Evolutionary conservation across 2,888 invertebrate species (phyloP).

Genomic region (Sympetrum striolatum): DNA sequence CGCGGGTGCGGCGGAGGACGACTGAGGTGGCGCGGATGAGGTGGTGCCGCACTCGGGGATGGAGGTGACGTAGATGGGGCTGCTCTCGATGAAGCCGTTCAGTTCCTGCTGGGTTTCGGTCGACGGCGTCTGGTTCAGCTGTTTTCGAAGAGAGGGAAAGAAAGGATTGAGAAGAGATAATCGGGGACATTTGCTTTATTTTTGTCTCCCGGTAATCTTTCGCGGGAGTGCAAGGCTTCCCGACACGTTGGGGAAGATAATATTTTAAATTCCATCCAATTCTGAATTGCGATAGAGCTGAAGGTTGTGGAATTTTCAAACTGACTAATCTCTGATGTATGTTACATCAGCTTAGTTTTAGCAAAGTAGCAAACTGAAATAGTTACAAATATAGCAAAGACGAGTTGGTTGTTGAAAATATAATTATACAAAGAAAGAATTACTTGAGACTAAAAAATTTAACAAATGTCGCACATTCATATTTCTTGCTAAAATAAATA

Average conservation of each 20-base stretch:
- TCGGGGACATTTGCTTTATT: not conserved
- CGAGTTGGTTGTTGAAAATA: no score
- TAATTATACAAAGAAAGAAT: no score
- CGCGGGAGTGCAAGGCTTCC: not conserved
- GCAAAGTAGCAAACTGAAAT: no score
- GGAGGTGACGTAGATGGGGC: conserved; percentile 84
- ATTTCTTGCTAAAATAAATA: no score
- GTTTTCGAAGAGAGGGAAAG: conserved; percentile 55
- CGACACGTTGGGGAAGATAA: not conserved
- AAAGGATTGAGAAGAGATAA: not conserved
- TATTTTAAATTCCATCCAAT: no score
- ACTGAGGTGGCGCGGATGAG: conserved; percentile 44
- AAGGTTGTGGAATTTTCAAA: no score
- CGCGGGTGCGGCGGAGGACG: conserved; percentile 62
- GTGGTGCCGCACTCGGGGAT: conserved; percentile 57
- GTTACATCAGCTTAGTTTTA: no score
- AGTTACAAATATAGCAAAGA: no score
- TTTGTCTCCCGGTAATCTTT: not conserved
- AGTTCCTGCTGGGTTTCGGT: conserved; percentile 63
- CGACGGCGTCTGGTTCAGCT: conserved; percentile 70
- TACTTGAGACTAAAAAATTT: no score
- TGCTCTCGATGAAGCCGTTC: conserved; percentile 82
- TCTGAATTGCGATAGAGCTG: no score
- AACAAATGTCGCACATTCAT: no score
- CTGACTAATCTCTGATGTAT: no score